These are phyloP conservation scores for Epizoanthus rinbou DNA, from an alignment of 92 coral and sea anemone species.

Conservation along the genomic window DNA sequence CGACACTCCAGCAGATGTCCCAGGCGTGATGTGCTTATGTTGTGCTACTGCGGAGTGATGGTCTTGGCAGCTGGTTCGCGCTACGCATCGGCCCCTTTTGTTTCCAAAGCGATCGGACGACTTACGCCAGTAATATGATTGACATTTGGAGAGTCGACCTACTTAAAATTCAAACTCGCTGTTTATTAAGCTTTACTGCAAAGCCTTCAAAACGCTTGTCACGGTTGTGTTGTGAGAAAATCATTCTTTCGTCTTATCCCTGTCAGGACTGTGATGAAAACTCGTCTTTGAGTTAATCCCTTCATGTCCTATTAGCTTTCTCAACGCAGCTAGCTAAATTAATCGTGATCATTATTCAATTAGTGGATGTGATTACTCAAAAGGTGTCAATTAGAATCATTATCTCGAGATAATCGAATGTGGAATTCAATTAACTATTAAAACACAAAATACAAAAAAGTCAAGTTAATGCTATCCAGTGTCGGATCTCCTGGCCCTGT, in stretches of 20 bases:
- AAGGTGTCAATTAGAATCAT: conserved; percentile 98
- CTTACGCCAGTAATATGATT: conserved; percentile 56
- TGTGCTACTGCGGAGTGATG: conserved; percentile 16
- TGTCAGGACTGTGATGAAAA: conserved; percentile 34
- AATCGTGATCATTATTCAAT: conserved; percentile 90
- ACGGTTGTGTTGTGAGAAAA: conserved; percentile 36
- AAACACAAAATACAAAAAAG: conserved; percentile 73
- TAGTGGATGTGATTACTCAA: conserved; percentile 88
- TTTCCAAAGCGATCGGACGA: conserved; percentile 34
- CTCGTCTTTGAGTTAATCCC: conserved; percentile 31
- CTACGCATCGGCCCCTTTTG: conserved; percentile 36
- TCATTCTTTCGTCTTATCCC: background rate
- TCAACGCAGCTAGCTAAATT: conserved; percentile 66
- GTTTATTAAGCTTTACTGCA: conserved; percentile 58
- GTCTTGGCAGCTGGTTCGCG: conserved; percentile 17
- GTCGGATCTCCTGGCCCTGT: conserved; percentile 69
- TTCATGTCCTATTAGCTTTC: conserved; percentile 38
- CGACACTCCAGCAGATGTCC: conserved; percentile 37
- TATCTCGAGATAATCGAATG: conserved; percentile 93
- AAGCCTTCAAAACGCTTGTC: conserved; percentile 37
- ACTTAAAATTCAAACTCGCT: conserved; percentile 67
- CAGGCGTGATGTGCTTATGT: conserved; percentile 23
- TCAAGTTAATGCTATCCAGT: conserved; percentile 70
- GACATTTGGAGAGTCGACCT: conserved; percentile 66
- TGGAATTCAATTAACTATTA: conserved; percentile 98